A percentile compares a stretch with the other conserved stretches of the same genome.
phyloP scores from a whole-genome alignment of 2,888 invertebrate genomes.

The Drosophila setosimentum region DNA sequence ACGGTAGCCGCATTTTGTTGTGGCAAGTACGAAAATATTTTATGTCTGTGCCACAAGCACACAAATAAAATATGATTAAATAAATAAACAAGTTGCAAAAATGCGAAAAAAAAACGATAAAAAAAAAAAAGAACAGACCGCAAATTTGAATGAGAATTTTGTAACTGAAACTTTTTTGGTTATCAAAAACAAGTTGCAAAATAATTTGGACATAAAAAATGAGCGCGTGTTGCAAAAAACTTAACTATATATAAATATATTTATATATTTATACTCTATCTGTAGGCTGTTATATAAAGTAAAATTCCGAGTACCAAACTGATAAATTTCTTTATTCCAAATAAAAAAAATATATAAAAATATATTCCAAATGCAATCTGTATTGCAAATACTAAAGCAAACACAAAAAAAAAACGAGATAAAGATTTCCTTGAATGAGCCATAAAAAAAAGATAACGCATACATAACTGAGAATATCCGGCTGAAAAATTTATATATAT shows the following conservation, averaged over 20 bases:
- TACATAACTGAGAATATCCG: neutral
- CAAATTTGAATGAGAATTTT: constrained; percentile 28
- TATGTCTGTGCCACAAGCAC: neutral
- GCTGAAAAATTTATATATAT: neutral
- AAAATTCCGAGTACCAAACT: neutral
- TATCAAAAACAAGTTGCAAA: constrained; percentile 9
- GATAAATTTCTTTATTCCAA: neutral
- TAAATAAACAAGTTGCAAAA: constrained; percentile 13
- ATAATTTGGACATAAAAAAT: constrained; percentile 7
- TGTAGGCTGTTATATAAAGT: constrained; percentile 1
- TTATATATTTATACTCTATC: constrained; percentile 5
- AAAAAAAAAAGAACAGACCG: neutral
- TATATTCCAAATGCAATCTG: neutral
- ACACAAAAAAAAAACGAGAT: constrained; percentile 10
- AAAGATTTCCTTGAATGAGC: constrained; percentile 23
- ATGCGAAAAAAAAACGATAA: constrained; percentile 1
- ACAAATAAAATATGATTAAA: constrained; percentile 10
- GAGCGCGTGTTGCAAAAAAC: neutral
- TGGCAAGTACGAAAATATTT: neutral
- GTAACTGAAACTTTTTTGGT: neutral
- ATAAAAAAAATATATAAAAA: constrained; percentile 13
- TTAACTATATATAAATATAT: neutral
- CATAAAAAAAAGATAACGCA: constrained; percentile 20
- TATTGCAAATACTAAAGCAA: constrained; percentile 7
- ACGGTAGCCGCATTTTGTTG: constrained; percentile 1